Evolutionary conservation across 37 sponge, comb jelly and placozoan species (phyloP), one percentile per base, ranked within the genome.

Genomic region (Diacarnus erythraeanus): DNA sequence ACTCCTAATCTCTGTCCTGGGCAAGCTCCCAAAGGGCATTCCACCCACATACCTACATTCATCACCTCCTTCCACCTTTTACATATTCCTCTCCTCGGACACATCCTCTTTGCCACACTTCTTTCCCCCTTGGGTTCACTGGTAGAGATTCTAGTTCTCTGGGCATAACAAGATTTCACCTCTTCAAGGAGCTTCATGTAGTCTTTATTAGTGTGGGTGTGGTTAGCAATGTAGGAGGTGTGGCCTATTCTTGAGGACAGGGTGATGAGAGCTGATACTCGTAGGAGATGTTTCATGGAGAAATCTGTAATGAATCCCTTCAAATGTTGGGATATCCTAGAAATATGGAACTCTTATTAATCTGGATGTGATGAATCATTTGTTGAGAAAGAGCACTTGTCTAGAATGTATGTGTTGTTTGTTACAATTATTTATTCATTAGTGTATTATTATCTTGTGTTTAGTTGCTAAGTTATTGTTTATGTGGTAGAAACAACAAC

Each of bases 191-290:
- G 66, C 35, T 3, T 31, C 35, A 26, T 25, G 66, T 65, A 23
- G 42, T 38, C 18, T 34, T 27, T 27, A 4, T n/a, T n/a, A 2
- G 38, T 27, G 42, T 71, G 72, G 47, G 47, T n/a, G 43, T 44
- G 43, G 72, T 41, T 71, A 40, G 59, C 42, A 0, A 76, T 39
- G 34, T 27, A 54, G 23, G 72, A 80, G n/a, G 58, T 4, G 23
- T 10, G n/a, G 67, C 36, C 68, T 27, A 74, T 43, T 44, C 83
- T 15, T 1, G 61, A 12, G 1, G 83, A 82, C 5, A 74, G 37
- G 56, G 83, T 82, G 54, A 74, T 75, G 15, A 74, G 67, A 26
- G 47, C 25, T 3, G 75, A 22, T 5, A 82, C 9, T 29, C 64
- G 22, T 9, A 65, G 65, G 67, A 82, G 30, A 5, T 56, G 0